A percentile compares a stretch with the other conserved stretches of the same genome.
These are phyloP conservation scores for Notospermus geniculatus DNA, from an alignment of 1,140 invertebrate genomes.

Conservation along the genomic window DNA sequence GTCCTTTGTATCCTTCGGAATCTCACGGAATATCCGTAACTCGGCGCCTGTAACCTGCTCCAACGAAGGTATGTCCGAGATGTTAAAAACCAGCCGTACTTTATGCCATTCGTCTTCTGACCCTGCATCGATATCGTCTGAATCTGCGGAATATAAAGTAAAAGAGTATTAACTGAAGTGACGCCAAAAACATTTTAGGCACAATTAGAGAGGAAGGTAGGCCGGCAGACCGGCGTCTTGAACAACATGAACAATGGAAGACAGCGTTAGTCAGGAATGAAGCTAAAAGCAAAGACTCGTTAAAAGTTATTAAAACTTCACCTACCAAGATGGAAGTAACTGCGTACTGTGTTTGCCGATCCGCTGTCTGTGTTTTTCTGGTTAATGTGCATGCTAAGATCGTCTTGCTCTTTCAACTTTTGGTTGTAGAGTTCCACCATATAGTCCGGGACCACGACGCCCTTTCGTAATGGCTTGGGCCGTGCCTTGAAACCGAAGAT, in stretches of 20 bases:
- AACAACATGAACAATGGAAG: not conserved
- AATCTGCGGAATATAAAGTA: conserved; percentile 17
- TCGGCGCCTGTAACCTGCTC: conserved; percentile 83
- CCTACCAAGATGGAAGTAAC: conserved; percentile 78
- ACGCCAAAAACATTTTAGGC: not conserved
- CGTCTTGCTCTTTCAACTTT: conserved; percentile 22
- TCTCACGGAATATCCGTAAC: conserved; percentile 66
- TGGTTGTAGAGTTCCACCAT: conserved; percentile 72
- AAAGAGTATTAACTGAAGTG: conserved; percentile 6
- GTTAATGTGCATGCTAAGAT: conserved; percentile 16
- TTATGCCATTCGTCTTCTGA: conserved; percentile 29
- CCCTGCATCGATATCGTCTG: conserved; percentile 22
- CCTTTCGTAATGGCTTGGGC: conserved; percentile 57
- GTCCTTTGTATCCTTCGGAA: conserved; percentile 37
- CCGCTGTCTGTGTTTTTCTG: conserved; percentile 34
- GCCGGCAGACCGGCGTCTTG: not conserved
- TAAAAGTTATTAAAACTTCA: conserved; percentile 19
- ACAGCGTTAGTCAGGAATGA: not conserved
- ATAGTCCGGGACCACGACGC: conserved; percentile 70
- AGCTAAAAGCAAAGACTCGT: conserved; percentile 4
- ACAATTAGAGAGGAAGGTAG: no score
- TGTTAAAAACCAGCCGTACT: conserved; percentile 65
- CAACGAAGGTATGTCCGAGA: conserved; percentile 67
- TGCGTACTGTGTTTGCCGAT: conserved; percentile 80
- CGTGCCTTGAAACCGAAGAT: conserved; percentile 71